Evolutionary conservation across 2,113 vertebrate genomes (phyloP), one percentile per base, ranked within the genome.

Genomic region (Eubucco bourcierii): DNA sequence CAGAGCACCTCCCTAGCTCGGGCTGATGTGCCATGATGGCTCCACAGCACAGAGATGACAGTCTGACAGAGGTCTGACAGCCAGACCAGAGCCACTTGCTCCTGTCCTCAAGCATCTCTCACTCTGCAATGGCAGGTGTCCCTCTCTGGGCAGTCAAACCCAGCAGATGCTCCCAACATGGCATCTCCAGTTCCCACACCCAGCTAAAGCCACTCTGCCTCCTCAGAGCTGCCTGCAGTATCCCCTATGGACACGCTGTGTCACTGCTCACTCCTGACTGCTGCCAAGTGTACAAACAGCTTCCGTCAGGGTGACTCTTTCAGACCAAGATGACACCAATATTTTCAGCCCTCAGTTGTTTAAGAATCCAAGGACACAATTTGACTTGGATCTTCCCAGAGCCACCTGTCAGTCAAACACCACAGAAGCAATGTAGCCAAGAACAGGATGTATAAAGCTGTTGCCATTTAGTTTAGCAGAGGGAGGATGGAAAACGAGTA

Each of bases 401-500:
- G 60, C 12, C 78, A 90, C n/a, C 18, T 70, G 75, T 63, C 90
- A 84, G n/a, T 64, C 77, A 94, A 80, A 90, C 4, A 64, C 1
- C 34, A 86, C 34, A 70, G 73, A 73, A 75, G 67, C 64, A 71
- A 91, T 52, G 52, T 7, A 71, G 79, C 65, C 44, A 84, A 80
- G 81, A 84, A 86, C 1, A 6, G 90, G 73, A 77, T 17, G 84
- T 83, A 46, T 31, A 79, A 94, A 94, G 87, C 87, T 90, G 79
- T 72, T 90, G 79, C 84, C 89, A 87, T 83, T 91, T 90, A 80
- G 73, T 65, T 93, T 78, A 77, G 25, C 31, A 50, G 68, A 68
- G 46, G 47, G 50, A 90, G 88, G 80, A 67, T 24, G 34, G 60
- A 91, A 93, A 94, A 71, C 1, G 4, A 91, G 61, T 27, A 83